phyloP scores from a whole-genome alignment of 1,140 invertebrate species.

The fruit fly (Drosophila melanogaster) region Release_6_plus_ISO1_MT NT_037436.4:10850001-10850500 shows the following conservation, averaged over 20 bases:
- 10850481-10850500: slow-evolving; percentile 70
- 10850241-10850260: slow-evolving; percentile 74
- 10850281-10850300: slow-evolving; percentile 81
- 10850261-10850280: slow-evolving; percentile 69
- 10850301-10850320: slow-evolving; percentile 74
- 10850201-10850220: slow-evolving; percentile 49
- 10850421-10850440: slow-evolving; percentile 39
- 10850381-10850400: slow-evolving; percentile 16
- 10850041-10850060: slow-evolving; percentile 83
- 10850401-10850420: slow-evolving; percentile 44
- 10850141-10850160: slow-evolving; percentile 81
- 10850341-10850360: slow-evolving; percentile 80
- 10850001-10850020: slow-evolving; percentile 12
- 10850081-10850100: slow-evolving; percentile 65
- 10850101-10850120: slow-evolving; percentile 38
- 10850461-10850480: slow-evolving; percentile 76
- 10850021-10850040: slow-evolving; percentile 76
- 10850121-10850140: slow-evolving; percentile 72
- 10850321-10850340: slow-evolving; percentile 61
- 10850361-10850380: slow-evolving; percentile 52
- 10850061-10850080: slow-evolving; percentile 83
- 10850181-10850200: slow-evolving; percentile 46
- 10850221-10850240: slow-evolving; percentile 71
- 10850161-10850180: slow-evolving; percentile 18
- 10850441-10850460: slow-evolving; percentile 50